Percentiles rank a stretch among this genome's conserved stretches.
phyloP scores from a whole-genome alignment of 2,888 invertebrate genomes.

The Caenorhabditis wallacei region DNA sequence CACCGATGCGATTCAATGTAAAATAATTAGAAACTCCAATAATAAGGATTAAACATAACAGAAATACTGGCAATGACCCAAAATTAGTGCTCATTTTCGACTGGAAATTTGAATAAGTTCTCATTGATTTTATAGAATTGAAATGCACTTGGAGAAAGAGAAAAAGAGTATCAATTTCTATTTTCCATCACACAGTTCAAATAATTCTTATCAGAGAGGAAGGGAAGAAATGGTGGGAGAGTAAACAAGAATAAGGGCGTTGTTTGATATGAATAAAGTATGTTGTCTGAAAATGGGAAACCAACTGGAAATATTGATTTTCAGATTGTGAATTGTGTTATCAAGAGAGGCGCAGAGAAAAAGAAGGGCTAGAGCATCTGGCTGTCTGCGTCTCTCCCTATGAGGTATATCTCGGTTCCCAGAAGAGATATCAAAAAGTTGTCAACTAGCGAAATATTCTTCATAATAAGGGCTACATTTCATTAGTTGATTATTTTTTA shows the following conservation, averaged over 20 bases:
- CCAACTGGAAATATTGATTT: no score
- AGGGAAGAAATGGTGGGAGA: not conserved
- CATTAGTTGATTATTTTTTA: no score
- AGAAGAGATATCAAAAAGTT: no score
- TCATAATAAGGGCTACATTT: no score
- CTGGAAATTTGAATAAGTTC: not conserved
- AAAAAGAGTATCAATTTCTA: not conserved
- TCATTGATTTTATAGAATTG: not conserved
- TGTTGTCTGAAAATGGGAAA: no score
- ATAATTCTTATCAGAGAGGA: not conserved
- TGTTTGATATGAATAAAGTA: not conserved
- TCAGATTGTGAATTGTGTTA: no score
- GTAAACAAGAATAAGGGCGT: not conserved
- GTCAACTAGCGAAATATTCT: no score
- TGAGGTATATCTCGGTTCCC: no score
- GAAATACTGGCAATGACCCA: not conserved
- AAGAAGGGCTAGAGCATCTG: no score
- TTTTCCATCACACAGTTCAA: not conserved
- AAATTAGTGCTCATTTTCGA: not conserved
- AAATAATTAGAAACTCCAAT: not conserved
- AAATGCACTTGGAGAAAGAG: not conserved
- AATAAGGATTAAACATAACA: not conserved
- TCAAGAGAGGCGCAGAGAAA: no score
- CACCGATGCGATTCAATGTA: not conserved
- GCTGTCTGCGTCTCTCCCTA: no score